Base-by-base conservation (phyloP, 2,113 vertebrate genomes). In the Phainopepla nitens region DNA sequence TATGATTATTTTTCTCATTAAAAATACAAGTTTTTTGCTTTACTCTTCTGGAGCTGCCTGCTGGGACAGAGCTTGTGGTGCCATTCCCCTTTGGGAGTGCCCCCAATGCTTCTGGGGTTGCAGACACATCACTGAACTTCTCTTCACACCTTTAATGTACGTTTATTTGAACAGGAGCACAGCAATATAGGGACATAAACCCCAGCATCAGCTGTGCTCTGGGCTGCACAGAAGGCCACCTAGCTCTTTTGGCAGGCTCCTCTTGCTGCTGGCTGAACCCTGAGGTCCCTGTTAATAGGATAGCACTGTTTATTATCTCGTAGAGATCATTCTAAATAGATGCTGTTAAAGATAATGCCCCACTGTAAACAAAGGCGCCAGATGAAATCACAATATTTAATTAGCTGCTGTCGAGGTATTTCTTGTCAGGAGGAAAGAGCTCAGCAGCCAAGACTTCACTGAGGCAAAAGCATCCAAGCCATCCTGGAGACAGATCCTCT, bases 331-430 rank as follows among this genome's bases (percentile, higher is more conserved):
- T 93, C 86, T 88, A 96, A 97, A 94, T 95, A 93, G 96, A 94
- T 96, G 92, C 69, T 86, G 78, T 76, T 90, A 31, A 65, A 92
- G 95, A 93, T 93, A 96, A 96, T 31, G 91, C 90, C 89, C 87
- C 65, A 14, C 25, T 94, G 90, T 92, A 97, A 97, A 95, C 91
- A 97, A 86, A 88, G 87, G 93, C 44, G 4, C 82, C 87, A 68
- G 79, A 95, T 79, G 79, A 96, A 95, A 93, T 93, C 94, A 93
- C 90, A 96, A 70, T 95, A 82, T 96, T 97, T 96, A 87, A 95
- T 89, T 96, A 89, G 80, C 86, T 95, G 90, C 92, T 89, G 47
- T 86, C 2, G 44, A 89, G 83, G 82, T 41, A 80, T 92, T 96
- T 95, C 81, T 96, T 78, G 78, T 86, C 72, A 64, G 56, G 68